A percentile compares a stretch with the other conserved stretches of the same genome.
These are phyloP conservation scores for Alcis repandata DNA, from an alignment of 2,888 invertebrate genomes.

Conservation along the genomic window DNA sequence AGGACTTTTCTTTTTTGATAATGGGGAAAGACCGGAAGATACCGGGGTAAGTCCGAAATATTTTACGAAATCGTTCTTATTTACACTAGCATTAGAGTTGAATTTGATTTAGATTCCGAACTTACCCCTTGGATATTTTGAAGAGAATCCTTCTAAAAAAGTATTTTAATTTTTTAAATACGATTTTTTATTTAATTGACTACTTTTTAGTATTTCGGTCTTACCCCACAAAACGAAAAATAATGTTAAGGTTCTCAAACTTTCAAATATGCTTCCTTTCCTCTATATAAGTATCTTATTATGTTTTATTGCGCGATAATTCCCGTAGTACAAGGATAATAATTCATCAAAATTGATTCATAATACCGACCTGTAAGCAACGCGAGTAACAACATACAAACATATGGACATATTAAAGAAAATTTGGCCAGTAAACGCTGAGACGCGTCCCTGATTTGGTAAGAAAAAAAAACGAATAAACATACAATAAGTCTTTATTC, in stretches of 20 bases:
- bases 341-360: too few relatives aligned
- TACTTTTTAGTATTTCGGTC: not conserved
- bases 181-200: not conserved
- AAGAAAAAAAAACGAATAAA: too few relatives aligned
- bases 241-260: not conserved
- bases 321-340: too few relatives aligned
- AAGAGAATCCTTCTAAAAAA: not conserved
- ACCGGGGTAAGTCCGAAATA: conserved; percentile 1
- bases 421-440: too few relatives aligned
- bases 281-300: too few relatives aligned
- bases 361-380: too few relatives aligned
- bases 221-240: conserved; percentile 1
- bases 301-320: too few relatives aligned
- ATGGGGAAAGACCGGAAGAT: conserved; percentile 1
- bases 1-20: not conserved
- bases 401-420: too few relatives aligned
- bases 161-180: not conserved
- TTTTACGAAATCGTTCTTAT: conserved; percentile 1
- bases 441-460: too few relatives aligned
- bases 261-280: not conserved
- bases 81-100: not conserved
- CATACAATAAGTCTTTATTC: too few relatives aligned
- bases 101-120: not conserved
- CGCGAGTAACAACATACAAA: too few relatives aligned
- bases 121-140: not conserved